A percentile compares a stretch with the other conserved stretches of the same genome.
These are phyloP conservation scores for Elysia chlorotica DNA, from an alignment of 1,140 invertebrate genomes.

Conservation along the genomic window DNA sequence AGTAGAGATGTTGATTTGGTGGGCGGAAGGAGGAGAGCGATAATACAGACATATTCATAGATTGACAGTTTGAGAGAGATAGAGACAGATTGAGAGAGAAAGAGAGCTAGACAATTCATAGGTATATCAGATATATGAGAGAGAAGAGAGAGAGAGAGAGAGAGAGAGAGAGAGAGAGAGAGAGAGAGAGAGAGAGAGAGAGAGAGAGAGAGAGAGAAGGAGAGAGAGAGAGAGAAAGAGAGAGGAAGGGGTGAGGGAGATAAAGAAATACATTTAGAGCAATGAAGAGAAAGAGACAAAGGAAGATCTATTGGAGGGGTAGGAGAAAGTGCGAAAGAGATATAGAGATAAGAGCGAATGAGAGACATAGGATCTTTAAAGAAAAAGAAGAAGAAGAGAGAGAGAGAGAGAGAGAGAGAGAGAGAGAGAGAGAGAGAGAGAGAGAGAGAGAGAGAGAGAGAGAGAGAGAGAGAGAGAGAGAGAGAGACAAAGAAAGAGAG, in stretches of 20 bases:
- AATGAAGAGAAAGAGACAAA: background rate
- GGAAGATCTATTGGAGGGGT: background rate
- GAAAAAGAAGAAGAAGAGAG: slow-evolving; percentile 3
- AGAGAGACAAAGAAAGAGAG: no score
- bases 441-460: slow-evolving; percentile 5
- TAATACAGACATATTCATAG: no score
- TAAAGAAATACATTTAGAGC: background rate
- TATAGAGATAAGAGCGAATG: background rate
- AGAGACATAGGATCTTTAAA: background rate
- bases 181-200: background rate
- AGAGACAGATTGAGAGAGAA: background rate
- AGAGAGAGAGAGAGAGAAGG: background rate
- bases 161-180: background rate
- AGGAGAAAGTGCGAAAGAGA: background rate
- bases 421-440: slow-evolving; percentile 13
- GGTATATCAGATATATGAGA: no score
- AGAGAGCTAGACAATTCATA: no score
- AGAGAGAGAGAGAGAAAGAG: no score
- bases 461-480: background rate
- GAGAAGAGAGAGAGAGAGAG: background rate
- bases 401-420: background rate
- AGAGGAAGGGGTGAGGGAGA: background rate
- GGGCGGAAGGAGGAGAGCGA: background rate
- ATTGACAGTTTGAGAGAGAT: no score
- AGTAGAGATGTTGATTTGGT: background rate